A percentile compares a stretch with the other conserved stretches of the same genome.
These are phyloP conservation scores for Sialis fuliginosa DNA, from an alignment of 2,888 invertebrate species.

Conservation along the genomic window DNA sequence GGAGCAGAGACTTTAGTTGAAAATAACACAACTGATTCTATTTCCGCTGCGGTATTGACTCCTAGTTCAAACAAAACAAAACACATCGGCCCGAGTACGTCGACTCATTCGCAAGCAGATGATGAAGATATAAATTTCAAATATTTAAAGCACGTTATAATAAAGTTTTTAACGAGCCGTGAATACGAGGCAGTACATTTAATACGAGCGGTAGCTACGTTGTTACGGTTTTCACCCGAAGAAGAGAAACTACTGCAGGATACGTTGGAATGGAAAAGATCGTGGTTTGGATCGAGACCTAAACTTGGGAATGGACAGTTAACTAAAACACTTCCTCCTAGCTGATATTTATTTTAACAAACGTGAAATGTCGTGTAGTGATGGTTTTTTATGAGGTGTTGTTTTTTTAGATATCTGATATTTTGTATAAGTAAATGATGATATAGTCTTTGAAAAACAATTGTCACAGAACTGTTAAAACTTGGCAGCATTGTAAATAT, in stretches of 20 bases:
- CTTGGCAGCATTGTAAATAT: too few species aligned
- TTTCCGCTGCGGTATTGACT: slow-evolving; percentile 42
- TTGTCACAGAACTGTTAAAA: too few species aligned
- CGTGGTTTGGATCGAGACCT: slow-evolving; percentile 47
- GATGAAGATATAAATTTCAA: slow-evolving; percentile 61
- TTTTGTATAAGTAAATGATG: too few species aligned
- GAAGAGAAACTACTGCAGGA: slow-evolving; percentile 74
- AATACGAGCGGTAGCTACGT: slow-evolving; percentile 70
- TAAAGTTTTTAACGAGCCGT: slow-evolving; percentile 78
- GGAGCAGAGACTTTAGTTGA: slow-evolving; percentile 20
- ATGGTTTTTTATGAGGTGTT: too few species aligned
- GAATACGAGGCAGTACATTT: slow-evolving; percentile 80
- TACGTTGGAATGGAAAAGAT: slow-evolving; percentile 57
- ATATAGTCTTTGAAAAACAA: too few species aligned
- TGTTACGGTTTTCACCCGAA: slow-evolving; percentile 67
- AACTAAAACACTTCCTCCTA: slow-evolving; percentile 35
- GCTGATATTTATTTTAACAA: slow-evolving; percentile 31
- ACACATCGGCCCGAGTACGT: slow-evolving; percentile 20
- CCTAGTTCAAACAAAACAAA: slow-evolving; percentile 35
- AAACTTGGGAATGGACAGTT: slow-evolving; percentile 34
- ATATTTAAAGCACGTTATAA: slow-evolving; percentile 83
- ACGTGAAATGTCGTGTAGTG: too few species aligned
- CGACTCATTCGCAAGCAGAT: slow-evolving; percentile 15
- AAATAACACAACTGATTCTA: slow-evolving; percentile 34
- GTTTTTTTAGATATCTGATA: too few species aligned